Base-by-base conservation (phyloP, 2,888 invertebrate species). In the Hirtodrosophila alboralis region DNA sequence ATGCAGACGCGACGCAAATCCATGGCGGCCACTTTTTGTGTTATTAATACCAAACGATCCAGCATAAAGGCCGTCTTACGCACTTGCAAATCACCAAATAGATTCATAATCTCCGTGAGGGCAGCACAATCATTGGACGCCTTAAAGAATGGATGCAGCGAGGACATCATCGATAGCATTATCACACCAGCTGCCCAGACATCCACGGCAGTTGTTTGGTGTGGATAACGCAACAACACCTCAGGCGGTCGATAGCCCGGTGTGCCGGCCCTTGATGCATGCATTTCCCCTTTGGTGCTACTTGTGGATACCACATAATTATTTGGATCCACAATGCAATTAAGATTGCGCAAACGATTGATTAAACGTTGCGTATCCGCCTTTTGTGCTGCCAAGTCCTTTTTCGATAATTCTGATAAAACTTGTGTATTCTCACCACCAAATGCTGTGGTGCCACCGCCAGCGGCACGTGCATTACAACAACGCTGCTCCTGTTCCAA, bases 111-210 rank as follows among this genome's bases (percentile, higher is more conserved):
- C 92, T 97, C 97, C 30, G 95, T 95, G 21, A 97, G 91, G 58
- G 96, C 96, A 33, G 94, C 92, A 69, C 93, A 91, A 86, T 96
- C 95, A 90, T 96, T 96, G 23, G 94, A 92, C 21, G 96, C 95
- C 79, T 95, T 94, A 90, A 97, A 96, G 90, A 97, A 95, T 45
- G 96, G 96, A 91, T 95, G 96, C 26, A 96, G 93, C 34, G 94
- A 93, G 80, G 95, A 94, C 28, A 97, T 91, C 74, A 96, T 92
- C 34, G 94, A 94, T 1, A 96, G 91, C 88, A 97, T 93, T 78
- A 97, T 96, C 40, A 97, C 95, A 48, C 97, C 97, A 33, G 94
- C 93, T 45, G 97, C 96, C 97, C 97, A 97, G 84, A 96, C 92
- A 91, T 97, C 97, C 69, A 97, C 95, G 61, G 95, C 95, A 77